Base-by-base conservation (phyloP, 2,888 invertebrate genomes). In the Hydraecia micacea region DNA sequence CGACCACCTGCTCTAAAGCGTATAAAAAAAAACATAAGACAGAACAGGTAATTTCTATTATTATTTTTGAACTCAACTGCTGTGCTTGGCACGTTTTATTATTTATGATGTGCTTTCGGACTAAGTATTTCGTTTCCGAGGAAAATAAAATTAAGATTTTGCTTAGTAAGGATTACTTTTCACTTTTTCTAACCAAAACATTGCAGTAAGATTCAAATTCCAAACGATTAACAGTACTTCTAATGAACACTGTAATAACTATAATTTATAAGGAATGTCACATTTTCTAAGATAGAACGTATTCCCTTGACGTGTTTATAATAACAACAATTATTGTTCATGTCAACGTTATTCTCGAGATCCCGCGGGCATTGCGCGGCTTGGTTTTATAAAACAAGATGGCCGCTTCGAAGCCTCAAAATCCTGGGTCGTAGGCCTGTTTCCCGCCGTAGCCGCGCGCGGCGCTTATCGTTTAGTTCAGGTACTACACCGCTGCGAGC, bases 391-490 rank as follows among this genome's bases (percentile, higher is more conserved):
- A 88, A 92, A 94, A 95, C 96, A 96, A 97, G 94, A 97, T 97
- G 97, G 97, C 96, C 89, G 95, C 92, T 25, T 67, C 71, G 39
- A 91, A 91, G 88, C 91, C 90, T 90, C 89, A 49, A 84, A 86
- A 87, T 84, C 86, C 86, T 85, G 85, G 71, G 88, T 76, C 92
- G 92, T 92, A 92, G 90, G 82, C 75, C 21, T 75, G 91, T 90
- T 93, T 88, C 86, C 80, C 77, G 82, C 85, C 90, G 92, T 93
- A 94, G 92, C 93, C 94, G 93, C 90, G 67, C 52, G 90, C 73
- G 87, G 92, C 93, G 94, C 94, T 91, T 75, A 46, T 71, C 42
- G 28, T 65, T 93, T 96, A 97, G 97, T 96, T 96, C 94, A 88
- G 86, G 25, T 87, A 91, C 94, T 95, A 91, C 91, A 91, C 93